Evolutionary conservation across 2,888 invertebrate genomes (phyloP).

Genomic region (Eupithecia vulgata): DNA sequence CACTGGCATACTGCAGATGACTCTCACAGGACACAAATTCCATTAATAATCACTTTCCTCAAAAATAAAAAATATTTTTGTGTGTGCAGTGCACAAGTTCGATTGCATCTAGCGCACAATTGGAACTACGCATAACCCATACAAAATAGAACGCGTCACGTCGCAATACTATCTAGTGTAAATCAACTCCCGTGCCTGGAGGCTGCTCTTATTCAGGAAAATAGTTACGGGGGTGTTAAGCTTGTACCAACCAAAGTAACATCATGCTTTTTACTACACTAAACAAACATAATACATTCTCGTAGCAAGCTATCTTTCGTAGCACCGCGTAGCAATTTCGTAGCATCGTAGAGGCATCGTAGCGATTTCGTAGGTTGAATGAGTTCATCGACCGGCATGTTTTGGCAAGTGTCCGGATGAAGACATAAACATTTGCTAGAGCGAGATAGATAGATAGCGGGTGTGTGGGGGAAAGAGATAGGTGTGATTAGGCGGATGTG

Average conservation of each 20-base stretch:
- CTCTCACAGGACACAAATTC: too few relatives aligned
- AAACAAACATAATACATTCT: neutral
- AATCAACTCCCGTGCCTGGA: too few relatives aligned
- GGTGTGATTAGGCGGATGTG: conserved; percentile 2
- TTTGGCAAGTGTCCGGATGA: conserved; percentile 38
- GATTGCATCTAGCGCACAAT: too few relatives aligned
- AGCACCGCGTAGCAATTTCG: conserved; percentile 1
- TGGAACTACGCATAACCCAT: too few relatives aligned
- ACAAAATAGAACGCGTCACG: too few relatives aligned
- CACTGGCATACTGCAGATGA: too few relatives aligned
- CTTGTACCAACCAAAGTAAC: neutral
- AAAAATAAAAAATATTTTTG: too few relatives aligned
- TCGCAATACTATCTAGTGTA: too few relatives aligned
- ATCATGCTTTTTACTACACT: neutral
- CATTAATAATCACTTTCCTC: too few relatives aligned
- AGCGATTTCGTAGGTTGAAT: conserved; percentile 26
- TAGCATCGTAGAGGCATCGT: conserved; percentile 13
- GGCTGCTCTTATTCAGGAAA: too few relatives aligned
- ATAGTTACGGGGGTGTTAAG: neutral
- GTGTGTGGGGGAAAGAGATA: neutral
- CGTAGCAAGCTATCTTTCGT: neutral
- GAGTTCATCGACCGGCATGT: conserved; percentile 31
- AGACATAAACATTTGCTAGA: conserved; percentile 37
- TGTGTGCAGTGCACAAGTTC: too few relatives aligned
- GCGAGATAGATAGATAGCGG: conserved; percentile 14